Percentiles rank a stretch among this genome's conserved stretches.
Evolutionary conservation across 2,888 invertebrate genomes (phyloP).

Genomic region (Tridacna gigas): DNA sequence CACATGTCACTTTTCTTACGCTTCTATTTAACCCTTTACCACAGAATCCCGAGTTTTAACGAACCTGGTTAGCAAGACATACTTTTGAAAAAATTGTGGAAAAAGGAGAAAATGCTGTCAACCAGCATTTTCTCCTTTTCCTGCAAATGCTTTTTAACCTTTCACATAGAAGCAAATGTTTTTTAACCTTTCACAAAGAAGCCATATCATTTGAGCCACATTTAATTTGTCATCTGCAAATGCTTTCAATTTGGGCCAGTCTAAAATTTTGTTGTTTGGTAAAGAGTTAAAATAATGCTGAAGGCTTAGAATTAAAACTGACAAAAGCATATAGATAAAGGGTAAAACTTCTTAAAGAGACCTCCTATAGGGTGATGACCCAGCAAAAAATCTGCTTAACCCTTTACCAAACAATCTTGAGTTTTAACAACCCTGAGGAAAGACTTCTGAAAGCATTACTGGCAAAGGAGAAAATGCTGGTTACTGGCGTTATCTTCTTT

Average conservation of each 20-base stretch:
- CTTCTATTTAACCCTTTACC: not conserved
- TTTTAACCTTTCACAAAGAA: too few relatives aligned
- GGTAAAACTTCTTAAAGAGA: not conserved
- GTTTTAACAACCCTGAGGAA: too few relatives aligned
- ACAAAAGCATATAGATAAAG: not conserved
- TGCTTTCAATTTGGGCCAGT: too few relatives aligned
- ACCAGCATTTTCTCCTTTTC: not conserved
- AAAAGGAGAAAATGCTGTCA: not conserved
- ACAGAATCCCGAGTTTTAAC: not conserved
- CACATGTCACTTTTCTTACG: too few relatives aligned
- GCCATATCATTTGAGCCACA: too few relatives aligned
- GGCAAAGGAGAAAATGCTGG: not conserved
- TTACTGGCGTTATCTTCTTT: not conserved
- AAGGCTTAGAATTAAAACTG: too few relatives aligned
- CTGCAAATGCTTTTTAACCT: too few relatives aligned
- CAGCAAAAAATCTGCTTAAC: constrained; percentile 10
- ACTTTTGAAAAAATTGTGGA: not conserved
- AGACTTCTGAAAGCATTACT: not conserved
- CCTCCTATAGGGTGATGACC: constrained; percentile 17
- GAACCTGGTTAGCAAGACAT: not conserved
- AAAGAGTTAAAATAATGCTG: too few relatives aligned
- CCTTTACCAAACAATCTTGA: not conserved
- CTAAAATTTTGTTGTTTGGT: too few relatives aligned
- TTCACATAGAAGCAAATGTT: too few relatives aligned
- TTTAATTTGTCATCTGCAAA: too few relatives aligned